Conservation (phyloP, 2,888 invertebrate genomes). For the Agrochola circellaris region DNA sequence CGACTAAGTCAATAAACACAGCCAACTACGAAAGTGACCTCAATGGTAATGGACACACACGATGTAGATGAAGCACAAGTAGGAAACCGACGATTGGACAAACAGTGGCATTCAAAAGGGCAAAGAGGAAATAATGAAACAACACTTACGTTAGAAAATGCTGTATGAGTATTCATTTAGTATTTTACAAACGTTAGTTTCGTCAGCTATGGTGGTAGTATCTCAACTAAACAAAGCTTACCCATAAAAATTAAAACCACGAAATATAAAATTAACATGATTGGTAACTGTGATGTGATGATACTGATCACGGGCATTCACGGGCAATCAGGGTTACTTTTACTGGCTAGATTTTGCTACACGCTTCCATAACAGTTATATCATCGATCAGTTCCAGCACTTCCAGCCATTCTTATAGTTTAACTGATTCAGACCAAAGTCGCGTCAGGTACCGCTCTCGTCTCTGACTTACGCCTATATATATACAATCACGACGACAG, state of each 20-base stretch:
- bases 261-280: not conserved
- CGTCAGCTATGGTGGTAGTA: too few relatives aligned
- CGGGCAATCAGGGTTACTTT: not conserved
- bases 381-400: not conserved
- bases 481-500: conserved; percentile 49
- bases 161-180: too few relatives aligned
- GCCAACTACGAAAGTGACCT: conserved; percentile 67
- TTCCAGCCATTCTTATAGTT: not conserved
- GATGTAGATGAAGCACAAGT: conserved; percentile 62
- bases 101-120: not conserved
- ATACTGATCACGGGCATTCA: not conserved
- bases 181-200: too few relatives aligned
- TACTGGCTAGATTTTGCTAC: not conserved
- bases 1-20: conserved; percentile 66
- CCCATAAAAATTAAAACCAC: not conserved
- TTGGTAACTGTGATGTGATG: not conserved
- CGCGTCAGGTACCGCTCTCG: not conserved
- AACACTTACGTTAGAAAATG: not conserved
- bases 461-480: conserved; percentile 34
- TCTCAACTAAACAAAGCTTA: too few relatives aligned
- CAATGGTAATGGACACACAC: conserved; percentile 62
- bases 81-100: conserved; percentile 53
- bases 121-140: too few relatives aligned
- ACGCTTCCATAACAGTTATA: not conserved
- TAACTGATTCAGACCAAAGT: not conserved